Evolutionary conservation across 1,140 invertebrate species (phyloP).

Genomic region (Halictus rubicundus): DNA sequence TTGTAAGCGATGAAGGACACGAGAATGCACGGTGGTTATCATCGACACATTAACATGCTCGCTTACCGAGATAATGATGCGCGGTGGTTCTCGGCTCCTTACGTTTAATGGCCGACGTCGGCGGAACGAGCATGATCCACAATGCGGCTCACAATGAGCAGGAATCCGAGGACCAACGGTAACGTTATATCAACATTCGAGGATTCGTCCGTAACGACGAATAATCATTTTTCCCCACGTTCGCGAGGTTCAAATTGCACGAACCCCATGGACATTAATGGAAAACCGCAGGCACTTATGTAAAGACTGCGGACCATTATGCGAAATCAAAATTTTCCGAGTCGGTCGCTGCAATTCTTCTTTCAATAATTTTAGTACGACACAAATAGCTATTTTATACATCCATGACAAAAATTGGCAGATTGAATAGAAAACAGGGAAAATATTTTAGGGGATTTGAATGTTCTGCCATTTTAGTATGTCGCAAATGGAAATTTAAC

Average conservation of each 20-base stretch:
- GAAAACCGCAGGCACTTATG: not conserved
- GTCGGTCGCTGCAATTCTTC: not conserved
- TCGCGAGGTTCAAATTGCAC: not conserved
- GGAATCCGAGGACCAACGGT: slow-evolving; percentile 36
- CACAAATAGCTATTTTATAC: too few species aligned
- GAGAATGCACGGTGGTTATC: slow-evolving; percentile 51
- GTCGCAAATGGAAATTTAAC: too few species aligned
- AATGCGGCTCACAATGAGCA: slow-evolving; percentile 21
- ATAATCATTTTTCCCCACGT: not conserved
- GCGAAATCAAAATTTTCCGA: not conserved
- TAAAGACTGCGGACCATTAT: too few species aligned
- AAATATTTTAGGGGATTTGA: too few species aligned
- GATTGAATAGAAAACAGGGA: too few species aligned
- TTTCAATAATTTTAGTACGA: too few species aligned
- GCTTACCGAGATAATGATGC: slow-evolving; percentile 50
- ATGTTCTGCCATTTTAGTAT: too few species aligned
- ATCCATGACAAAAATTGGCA: too few species aligned
- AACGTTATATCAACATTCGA: slow-evolving; percentile 39
- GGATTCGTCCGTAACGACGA: not conserved
- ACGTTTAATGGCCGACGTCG: slow-evolving; percentile 50
- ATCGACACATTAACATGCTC: slow-evolving; percentile 50
- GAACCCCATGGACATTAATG: not conserved
- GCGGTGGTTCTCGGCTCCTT: slow-evolving; percentile 45
- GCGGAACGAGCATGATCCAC: slow-evolving; percentile 43
- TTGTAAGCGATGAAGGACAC: slow-evolving; percentile 53